Evolutionary conservation across 2,888 invertebrate species (phyloP).

Genomic region (Ochropleura leucogaster): DNA sequence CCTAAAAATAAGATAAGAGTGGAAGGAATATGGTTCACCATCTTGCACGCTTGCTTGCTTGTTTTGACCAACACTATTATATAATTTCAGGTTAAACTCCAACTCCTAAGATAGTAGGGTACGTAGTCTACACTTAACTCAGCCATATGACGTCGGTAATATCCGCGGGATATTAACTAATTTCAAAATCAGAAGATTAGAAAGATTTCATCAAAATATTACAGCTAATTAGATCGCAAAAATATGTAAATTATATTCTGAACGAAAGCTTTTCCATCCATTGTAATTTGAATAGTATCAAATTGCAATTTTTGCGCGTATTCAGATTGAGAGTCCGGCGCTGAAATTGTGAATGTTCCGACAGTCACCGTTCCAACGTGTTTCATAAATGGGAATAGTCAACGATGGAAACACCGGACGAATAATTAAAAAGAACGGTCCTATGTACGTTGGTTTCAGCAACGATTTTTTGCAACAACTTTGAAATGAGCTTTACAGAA

Average conservation of each 20-base stretch:
- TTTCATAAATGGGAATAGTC: slow-evolving; percentile 56
- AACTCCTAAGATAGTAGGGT: background rate
- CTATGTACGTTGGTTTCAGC: slow-evolving; percentile 10
- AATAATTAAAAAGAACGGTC: slow-evolving; percentile 58
- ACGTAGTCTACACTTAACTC: slow-evolving; percentile 1
- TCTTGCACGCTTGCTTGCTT: too few species aligned
- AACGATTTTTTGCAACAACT: slow-evolving; percentile 16
- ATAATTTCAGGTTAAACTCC: background rate
- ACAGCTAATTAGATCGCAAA: slow-evolving; percentile 27
- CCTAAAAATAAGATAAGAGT: too few species aligned
- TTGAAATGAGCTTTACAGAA: slow-evolving; percentile 20
- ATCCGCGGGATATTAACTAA: slow-evolving; percentile 8
- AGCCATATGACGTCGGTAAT: background rate
- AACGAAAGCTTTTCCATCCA: slow-evolving; percentile 25
- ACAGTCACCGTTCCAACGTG: slow-evolving; percentile 37
- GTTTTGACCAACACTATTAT: background rate
- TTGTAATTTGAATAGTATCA: slow-evolving; percentile 40
- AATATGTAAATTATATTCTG: slow-evolving; percentile 45
- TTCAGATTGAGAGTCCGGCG: slow-evolving; percentile 37
- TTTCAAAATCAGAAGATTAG: slow-evolving; percentile 18
- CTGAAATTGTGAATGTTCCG: slow-evolving; percentile 47
- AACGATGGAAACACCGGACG: slow-evolving; percentile 38
- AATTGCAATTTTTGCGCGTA: slow-evolving; percentile 53
- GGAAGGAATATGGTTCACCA: background rate
- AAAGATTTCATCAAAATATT: slow-evolving; percentile 23